These are phyloP conservation scores for Pionites leucogaster DNA, from an alignment of 2,113 vertebrate species.

Conservation along the genomic window DNA sequence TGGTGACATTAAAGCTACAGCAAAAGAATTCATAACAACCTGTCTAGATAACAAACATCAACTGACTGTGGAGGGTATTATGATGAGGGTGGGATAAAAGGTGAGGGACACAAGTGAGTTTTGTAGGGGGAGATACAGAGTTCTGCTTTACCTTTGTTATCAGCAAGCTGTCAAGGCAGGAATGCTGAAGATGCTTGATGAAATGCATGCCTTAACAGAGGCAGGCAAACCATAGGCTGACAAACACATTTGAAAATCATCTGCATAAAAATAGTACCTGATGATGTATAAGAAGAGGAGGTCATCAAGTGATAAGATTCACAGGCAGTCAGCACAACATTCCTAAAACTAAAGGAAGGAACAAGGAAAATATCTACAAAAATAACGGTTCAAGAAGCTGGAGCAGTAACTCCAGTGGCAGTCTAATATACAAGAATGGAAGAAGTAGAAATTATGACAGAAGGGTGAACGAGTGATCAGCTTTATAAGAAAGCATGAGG, in stretches of 20 bases:
- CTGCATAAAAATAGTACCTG: constrained; percentile 13
- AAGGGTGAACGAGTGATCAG: not conserved
- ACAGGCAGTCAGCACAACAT: not conserved
- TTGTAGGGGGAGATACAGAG: not conserved
- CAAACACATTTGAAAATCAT: not conserved
- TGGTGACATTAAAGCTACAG: not conserved
- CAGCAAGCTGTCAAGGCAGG: constrained; percentile 19
- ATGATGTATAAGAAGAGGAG: not conserved
- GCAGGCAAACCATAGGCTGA: not conserved
- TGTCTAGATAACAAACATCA: constrained; percentile 1
- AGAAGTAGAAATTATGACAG: not conserved
- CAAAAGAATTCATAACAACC: not conserved
- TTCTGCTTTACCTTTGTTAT: constrained; percentile 29
- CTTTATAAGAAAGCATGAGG: not conserved
- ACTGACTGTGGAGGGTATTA: not conserved
- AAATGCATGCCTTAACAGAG: not conserved
- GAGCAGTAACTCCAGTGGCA: not conserved
- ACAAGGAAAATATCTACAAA: not conserved
- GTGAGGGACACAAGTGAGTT: not conserved
- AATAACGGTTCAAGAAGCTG: not conserved
- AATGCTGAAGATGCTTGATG: not conserved
- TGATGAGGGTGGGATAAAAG: not conserved
- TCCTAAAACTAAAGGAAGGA: not conserved
- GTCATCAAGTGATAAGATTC: not conserved
- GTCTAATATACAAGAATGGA: not conserved